Base-by-base conservation (phyloP, 1,140 invertebrate species). In the Nixonia krombeini region DNA sequence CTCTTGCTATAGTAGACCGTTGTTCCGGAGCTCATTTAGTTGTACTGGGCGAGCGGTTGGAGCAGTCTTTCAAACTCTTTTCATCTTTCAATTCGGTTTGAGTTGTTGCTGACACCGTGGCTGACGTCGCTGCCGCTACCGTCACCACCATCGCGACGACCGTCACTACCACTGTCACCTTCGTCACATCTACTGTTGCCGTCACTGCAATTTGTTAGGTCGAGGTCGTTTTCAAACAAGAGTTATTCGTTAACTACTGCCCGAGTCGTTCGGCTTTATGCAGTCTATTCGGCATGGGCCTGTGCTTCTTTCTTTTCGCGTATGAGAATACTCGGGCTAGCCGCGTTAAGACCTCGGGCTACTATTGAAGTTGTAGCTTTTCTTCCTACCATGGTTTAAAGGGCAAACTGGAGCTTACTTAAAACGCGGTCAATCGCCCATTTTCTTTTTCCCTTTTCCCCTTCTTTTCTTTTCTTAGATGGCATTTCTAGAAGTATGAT, bases 21-120 rank as follows among this genome's bases (percentile, higher is more conserved):
- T 76, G 65, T 78, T 70, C 59, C 53, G 29, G 2, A 51, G 53
- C 49, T 71, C 63, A 78, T 80, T 80, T 68, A 72, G 68, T 76
- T 77, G 70, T 52, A 75, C 61, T 31, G 65, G 37, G 23, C 8
- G 21, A 7, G 1, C 55, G 38, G 9, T n/a, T n/a, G n/a, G n/a
- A n/a, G n/a, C 45, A 37, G 41, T 33, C 37, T 9, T 40, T 10
- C 9, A 18, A 2, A n/a, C 8, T 23, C 15, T 49, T 51, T 46
- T 42, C 40, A 37, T n/a, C n/a, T n/a, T n/a, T n/a, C 33, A 37
- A 31, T 17, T 15, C 28, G 26, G 40, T 16, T 33, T 31, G 46
- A 6, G 16, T 37, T 47, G 10, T 25, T 18, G 33, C 17, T 40
- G 41, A 12, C n/a, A 7, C 42, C 7, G 25, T 45, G 28, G 25